These are phyloP conservation scores for Drosophila ercepeae DNA, from an alignment of 1,140 invertebrate species.

Conservation along the genomic window DNA sequence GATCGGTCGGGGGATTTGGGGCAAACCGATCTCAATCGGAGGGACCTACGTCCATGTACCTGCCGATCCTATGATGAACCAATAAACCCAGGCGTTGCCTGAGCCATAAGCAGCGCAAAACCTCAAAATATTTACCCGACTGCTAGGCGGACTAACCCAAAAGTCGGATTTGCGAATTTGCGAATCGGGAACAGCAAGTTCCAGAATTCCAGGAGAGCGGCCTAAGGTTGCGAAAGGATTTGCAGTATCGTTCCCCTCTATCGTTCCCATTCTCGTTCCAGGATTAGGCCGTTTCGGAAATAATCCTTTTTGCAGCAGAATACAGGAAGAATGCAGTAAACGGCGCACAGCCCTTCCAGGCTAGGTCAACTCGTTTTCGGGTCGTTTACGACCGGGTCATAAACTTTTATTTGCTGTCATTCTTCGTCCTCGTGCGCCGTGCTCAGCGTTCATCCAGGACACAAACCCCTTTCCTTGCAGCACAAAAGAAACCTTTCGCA, in stretches of 20 bases:
- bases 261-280: neutral
- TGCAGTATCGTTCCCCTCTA: conserved; percentile 12
- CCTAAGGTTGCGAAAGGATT: conserved; percentile 63
- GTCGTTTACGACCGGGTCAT: conserved; percentile 64
- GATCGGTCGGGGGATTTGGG: conserved; percentile 13
- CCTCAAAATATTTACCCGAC: conserved; percentile 75
- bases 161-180: conserved; percentile 53
- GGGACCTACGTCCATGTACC: conserved; percentile 35
- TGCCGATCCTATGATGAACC: conserved; percentile 57
- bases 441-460: conserved; percentile 43
- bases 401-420: conserved; percentile 79
- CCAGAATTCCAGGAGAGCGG: conserved; percentile 47
- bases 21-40: conserved; percentile 14
- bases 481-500: conserved; percentile 13
- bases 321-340: conserved; percentile 71
- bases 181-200: conserved; percentile 47
- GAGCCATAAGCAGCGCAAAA: conserved; percentile 76
- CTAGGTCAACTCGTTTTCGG: conserved; percentile 53
- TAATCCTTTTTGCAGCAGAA: conserved; percentile 72
- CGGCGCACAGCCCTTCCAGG: conserved; percentile 19
- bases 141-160: conserved; percentile 49
- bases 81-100: conserved; percentile 63
- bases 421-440: conserved; percentile 63
- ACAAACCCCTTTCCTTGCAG: conserved; percentile 62
- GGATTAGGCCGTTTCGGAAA: conserved; percentile 73